phyloP scores from a whole-genome alignment of 1,140 invertebrate genomes.

The Vanessa tameamea region DNA sequence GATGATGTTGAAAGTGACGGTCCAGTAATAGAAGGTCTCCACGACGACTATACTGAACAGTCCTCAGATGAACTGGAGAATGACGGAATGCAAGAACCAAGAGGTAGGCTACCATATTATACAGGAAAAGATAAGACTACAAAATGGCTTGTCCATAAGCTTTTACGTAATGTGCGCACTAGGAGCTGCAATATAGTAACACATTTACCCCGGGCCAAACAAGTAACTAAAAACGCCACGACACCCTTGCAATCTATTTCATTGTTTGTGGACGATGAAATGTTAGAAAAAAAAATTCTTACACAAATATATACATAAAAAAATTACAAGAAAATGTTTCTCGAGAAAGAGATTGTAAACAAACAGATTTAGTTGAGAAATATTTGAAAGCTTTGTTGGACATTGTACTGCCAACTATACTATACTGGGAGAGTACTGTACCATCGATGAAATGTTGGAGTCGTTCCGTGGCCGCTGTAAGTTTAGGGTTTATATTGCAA shows the following conservation, averaged over 20 bases:
- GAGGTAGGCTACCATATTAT: constrained; percentile 3
- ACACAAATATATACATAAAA: constrained; percentile 36
- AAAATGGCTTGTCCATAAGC: constrained; percentile 9
- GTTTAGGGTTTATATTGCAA: constrained; percentile 58
- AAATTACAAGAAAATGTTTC: constrained; percentile 40
- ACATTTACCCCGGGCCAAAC: background rate
- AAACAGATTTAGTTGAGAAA: constrained; percentile 39
- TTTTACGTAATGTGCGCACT: constrained; percentile 6
- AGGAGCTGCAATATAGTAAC: constrained; percentile 4
- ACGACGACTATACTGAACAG: constrained; percentile 17
- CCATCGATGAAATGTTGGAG: constrained; percentile 66
- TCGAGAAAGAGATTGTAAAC: constrained; percentile 47
- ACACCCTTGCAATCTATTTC: background rate
- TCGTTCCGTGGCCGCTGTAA: constrained; percentile 49
- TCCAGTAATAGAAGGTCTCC: background rate
- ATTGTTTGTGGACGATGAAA: constrained; percentile 5
- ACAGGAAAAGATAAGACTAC: constrained; percentile 13
- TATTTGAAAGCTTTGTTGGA: constrained; percentile 36
- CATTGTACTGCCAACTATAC: constrained; percentile 46
- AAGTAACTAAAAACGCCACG: constrained; percentile 7
- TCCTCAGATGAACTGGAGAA: constrained; percentile 21
- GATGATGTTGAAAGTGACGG: constrained; percentile 28
- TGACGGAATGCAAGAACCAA: constrained; percentile 8
- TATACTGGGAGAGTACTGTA: constrained; percentile 40
- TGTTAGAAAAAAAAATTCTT: background rate